These are phyloP conservation scores for Gallirallus australis DNA, from an alignment of 2,797 vertebrate species.

Conservation along the genomic window DNA sequence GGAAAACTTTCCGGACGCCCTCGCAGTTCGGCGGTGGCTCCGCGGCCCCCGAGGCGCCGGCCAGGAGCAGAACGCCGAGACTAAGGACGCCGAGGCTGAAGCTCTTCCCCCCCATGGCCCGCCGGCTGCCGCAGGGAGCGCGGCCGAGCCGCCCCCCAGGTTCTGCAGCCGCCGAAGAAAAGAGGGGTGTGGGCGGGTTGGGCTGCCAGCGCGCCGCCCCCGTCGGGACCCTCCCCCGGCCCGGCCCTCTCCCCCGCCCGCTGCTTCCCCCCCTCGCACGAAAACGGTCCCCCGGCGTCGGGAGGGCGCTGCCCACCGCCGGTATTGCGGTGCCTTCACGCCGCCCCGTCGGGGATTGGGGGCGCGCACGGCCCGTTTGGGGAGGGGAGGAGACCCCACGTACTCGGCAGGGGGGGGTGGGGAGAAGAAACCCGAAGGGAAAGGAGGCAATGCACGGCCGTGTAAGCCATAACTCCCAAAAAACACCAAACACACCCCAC, in stretches of 20 bases:
- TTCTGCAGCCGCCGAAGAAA: no score
- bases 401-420: no score
- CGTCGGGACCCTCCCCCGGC: neutral
- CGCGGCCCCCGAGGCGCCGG: neutral
- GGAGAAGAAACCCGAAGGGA: accelerated
- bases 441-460: accelerated
- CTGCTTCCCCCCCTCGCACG: no score
- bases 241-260: neutral
- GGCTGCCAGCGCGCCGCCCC: neutral
- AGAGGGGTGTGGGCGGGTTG: no score
- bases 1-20: constrained; percentile 89
- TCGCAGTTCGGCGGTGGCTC: constrained; percentile 80
- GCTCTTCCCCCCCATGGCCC: neutral
- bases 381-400: neutral
- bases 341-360: neutral
- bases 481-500: no score
- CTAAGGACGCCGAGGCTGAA: neutral
- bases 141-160: neutral
- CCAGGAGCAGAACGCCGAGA: neutral
- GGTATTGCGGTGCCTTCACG: accelerated
- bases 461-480: accelerated
- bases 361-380: neutral
- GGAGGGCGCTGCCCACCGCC: neutral
- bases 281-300: no score
- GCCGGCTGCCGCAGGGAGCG: neutral